Conservation (phyloP, 2,888 invertebrate species). For the Andrena praecox region DNA sequence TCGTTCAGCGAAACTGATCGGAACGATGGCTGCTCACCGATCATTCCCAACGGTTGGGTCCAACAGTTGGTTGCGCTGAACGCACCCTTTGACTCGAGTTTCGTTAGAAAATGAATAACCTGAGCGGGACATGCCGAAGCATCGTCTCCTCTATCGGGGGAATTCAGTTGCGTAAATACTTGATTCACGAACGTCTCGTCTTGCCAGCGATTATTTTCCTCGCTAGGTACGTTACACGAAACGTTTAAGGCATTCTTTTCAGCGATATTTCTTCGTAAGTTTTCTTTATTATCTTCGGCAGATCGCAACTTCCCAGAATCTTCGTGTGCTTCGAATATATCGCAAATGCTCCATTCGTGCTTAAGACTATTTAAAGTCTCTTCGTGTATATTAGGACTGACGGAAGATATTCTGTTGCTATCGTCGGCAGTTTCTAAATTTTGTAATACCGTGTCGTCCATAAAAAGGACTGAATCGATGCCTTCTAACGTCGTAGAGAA, state of each 20-base stretch:
- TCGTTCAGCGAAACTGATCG: too few species aligned
- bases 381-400: constrained; percentile 1
- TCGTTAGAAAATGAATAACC: constrained; percentile 26
- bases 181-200: constrained; percentile 58
- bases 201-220: constrained; percentile 51
- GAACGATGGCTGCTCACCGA: too few species aligned
- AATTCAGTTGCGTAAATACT: constrained; percentile 52
- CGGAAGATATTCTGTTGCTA: not conserved
- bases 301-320: not conserved
- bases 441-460: constrained; percentile 61
- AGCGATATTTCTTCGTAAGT: not conserved
- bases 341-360: constrained; percentile 20
- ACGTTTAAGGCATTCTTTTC: not conserved
- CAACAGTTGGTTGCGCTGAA: too few species aligned
- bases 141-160: constrained; percentile 9
- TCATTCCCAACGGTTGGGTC: too few species aligned
- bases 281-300: not conserved
- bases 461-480: constrained; percentile 55
- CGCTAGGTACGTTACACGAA: not conserved
- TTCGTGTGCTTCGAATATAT: constrained; percentile 1
- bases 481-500: constrained; percentile 4
- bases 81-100: not conserved
- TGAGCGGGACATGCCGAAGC: not conserved
- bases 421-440: constrained; percentile 41
- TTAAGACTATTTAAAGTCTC: constrained; percentile 20